phyloP scores from a whole-genome alignment of 2,797 vertebrate species.

The Myotis findleyi region DNA sequence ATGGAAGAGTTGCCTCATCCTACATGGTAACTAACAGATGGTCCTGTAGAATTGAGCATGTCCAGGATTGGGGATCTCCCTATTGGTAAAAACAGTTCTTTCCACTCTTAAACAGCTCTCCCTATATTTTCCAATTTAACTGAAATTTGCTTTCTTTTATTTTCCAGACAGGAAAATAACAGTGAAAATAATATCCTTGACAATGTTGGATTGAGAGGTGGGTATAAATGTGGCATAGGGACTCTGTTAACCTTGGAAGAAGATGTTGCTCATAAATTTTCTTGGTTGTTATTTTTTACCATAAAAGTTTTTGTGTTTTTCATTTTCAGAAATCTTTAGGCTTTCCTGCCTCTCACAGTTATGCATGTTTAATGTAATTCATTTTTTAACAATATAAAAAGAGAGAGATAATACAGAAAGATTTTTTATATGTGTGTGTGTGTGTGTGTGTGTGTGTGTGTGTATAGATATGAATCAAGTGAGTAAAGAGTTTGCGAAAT shows the following conservation, averaged over 20 bases:
- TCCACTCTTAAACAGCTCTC: neutral
- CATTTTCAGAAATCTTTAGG: neutral
- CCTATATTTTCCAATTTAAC: neutral
- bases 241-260: neutral
- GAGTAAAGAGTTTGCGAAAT: neutral
- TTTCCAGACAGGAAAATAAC: neutral
- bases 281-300: neutral
- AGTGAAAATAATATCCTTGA: neutral
- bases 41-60: neutral
- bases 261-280: neutral
- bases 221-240: rapidly evolving
- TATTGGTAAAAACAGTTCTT: neutral
- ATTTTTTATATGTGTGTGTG: neutral
- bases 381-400: neutral
- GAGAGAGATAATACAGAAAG: neutral
- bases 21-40: neutral
- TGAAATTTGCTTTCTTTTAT: neutral
- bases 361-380: neutral
- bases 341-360: neutral
- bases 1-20: neutral
- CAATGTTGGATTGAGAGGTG: neutral
- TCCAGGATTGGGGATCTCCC: neutral
- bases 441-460: neutral
- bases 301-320: neutral
- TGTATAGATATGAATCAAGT: neutral